These are phyloP conservation scores for Adoxophyes honmai DNA, from an alignment of 1,140 invertebrate genomes.

Conservation along the genomic window DNA sequence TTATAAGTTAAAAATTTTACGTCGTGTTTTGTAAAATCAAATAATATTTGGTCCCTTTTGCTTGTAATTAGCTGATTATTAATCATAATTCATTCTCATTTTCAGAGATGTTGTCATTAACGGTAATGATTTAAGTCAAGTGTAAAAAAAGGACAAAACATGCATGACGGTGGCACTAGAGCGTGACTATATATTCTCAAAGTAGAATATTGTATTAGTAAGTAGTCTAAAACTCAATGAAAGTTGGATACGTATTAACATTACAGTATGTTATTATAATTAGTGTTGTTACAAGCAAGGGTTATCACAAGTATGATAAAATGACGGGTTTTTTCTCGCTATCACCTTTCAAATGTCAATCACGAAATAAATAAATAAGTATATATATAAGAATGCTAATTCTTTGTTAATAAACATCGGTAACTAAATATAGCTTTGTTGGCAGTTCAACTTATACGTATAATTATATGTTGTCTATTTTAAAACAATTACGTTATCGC, in stretches of 20 bases:
- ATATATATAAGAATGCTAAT: constrained; percentile 47
- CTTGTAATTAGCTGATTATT: constrained; percentile 67
- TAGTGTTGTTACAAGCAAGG: constrained; percentile 77
- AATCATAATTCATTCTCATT: constrained; percentile 37
- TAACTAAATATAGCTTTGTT: constrained; percentile 57
- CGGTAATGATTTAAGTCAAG: constrained; percentile 30
- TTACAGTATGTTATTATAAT: constrained; percentile 59
- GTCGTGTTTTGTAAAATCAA: constrained; percentile 40
- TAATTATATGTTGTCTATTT: constrained; percentile 44
- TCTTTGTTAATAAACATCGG: constrained; percentile 64
- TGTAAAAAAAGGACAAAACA: constrained; percentile 47
- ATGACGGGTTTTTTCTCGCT: constrained; percentile 28
- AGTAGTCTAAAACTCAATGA: constrained; percentile 25
- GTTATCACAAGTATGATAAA: constrained; percentile 62
- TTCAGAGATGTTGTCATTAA: constrained; percentile 40
- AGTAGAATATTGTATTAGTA: background rate
- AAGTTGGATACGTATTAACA: constrained; percentile 40
- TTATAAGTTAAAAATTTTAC: constrained; percentile 14
- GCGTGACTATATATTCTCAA: constrained; percentile 15
- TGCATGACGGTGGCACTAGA: constrained; percentile 39
- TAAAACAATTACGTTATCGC: constrained; percentile 40
- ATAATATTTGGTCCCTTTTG: constrained; percentile 73
- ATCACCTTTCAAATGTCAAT: constrained; percentile 23
- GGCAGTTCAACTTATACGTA: constrained; percentile 46
- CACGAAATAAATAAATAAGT: constrained; percentile 36